These are phyloP conservation scores for Varecia variegata DNA, from an alignment of 2,797 vertebrate genomes.

Conservation along the genomic window DNA sequence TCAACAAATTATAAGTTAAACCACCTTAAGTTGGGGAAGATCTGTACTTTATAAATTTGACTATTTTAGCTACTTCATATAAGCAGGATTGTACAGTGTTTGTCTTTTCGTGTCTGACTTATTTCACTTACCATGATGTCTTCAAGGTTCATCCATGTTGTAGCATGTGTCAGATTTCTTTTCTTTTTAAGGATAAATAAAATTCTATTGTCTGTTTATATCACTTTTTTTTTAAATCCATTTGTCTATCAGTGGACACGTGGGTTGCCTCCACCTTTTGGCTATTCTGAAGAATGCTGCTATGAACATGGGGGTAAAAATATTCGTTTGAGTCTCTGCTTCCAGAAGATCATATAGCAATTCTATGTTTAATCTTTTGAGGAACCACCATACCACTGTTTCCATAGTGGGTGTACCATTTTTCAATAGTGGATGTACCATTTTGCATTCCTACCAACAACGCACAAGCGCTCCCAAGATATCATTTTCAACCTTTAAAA, in stretches of 20 bases:
- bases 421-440: background rate
- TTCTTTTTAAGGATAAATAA: background rate
- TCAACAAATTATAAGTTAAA: background rate
- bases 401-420: background rate
- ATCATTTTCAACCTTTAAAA: background rate
- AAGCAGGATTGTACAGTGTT: background rate
- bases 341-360: background rate
- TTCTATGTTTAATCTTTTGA: background rate
- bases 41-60: background rate
- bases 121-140: background rate
- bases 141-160: background rate
- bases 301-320: background rate
- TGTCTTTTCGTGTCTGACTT: background rate
- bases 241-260: background rate
- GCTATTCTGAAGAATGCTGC: too few species aligned
- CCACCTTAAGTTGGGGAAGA: background rate
- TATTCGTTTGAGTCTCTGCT: background rate
- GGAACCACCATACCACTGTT: background rate
- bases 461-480: too few species aligned
- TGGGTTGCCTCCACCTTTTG: background rate
- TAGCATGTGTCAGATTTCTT: too few species aligned
- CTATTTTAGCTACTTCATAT: background rate
- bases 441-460: background rate
- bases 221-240: background rate
- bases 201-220: background rate